Base-by-base conservation (phyloP, 1,140 invertebrate genomes). In the Eurosta solidaginis region DNA sequence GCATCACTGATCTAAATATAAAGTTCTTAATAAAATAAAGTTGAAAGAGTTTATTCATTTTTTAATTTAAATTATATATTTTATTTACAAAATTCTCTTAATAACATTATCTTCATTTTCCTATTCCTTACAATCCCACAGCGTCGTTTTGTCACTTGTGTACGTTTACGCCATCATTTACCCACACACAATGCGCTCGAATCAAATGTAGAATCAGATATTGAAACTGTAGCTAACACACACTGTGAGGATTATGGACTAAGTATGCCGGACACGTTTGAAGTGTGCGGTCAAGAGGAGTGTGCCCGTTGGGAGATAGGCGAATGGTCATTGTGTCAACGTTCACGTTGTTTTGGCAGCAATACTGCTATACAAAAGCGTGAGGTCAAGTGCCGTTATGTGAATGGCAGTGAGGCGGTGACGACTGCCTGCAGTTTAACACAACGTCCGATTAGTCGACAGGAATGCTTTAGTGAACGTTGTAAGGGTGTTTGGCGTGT, bases 401-500 rank as follows among this genome's bases (percentile, higher is more conserved):
- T 89, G 74, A 93, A 94, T 80, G 91, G 91, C 14, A 92, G 91
- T 0, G 85, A 92, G 86, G 77, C 86, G 45, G n/a, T n/a, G n/a
- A n/a, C 40, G 44, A 25, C 22, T 14, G 27, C 42, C 45, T 97
- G 95, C 84, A 91, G 94, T 79, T 90, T 92, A 80, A 88, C 89
- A 50, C 90, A 91, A 40, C 92, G 89, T 81, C 96, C 96, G 2
- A 89, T 91, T 27, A 91, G 92, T 81, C 90, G 91, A 47, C 92
- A 93, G 83, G 92, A 95, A 83, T 96, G 95, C 83, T 92, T 92
- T 88, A 95, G 94, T 81, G 91, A 92, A 74, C 91, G 91, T 20
- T 97, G 96, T 88, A 92, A 92, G 84, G 93, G 94, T 0, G 92
- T 93, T 14, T 97, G 96, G 96, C 91, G 92, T 81, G 93, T 94